Evolutionary conservation across 2,888 invertebrate genomes (phyloP), one percentile per base, ranked within the genome.

Genomic region (Drosophila yooni): DNA sequence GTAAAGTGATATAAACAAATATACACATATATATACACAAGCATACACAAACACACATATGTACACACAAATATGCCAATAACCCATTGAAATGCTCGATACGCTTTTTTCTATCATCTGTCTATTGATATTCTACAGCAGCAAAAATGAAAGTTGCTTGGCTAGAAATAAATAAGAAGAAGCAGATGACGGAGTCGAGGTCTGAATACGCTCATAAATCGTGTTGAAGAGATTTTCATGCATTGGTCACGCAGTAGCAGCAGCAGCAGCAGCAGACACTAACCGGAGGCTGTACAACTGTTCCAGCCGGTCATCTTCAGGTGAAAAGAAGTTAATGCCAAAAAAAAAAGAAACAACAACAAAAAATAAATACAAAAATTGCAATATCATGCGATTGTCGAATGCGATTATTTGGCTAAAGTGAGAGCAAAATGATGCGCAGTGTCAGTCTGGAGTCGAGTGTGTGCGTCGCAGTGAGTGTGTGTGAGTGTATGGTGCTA

Each of bases 141-240:
- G 79, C 83, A 86, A 88, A 86, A 88, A 86, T 86, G 86, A 88
- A 88, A 87, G 88, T 86, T 86, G 79, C 76, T 69, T 38, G 78
- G 64, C 69, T 72, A 61, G 70, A 74, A 68, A 71, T 60, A 53
- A 70, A 70, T 36, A 67, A 58, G 33, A 57, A 31, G 38, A 29
- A 52, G 52, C 63, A 68, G 50, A 51, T 53, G 43, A 50, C 31
- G 11, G 31, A 31, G 21, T 43, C 31, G 57, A 43, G 43, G 21
- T 54, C 64, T 43, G 40, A 62, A 63, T 66, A 68, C 36, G 68
- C 61, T 64, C 67, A 78, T 75, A 69, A 78, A 66, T 79, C 63
- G 71, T 78, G 74, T 33, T 68, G 43, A 65, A 64, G 75, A 78
- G 68, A 74, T 72, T 80, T 80, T 70, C 74, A 74, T 64, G 54